phyloP scores from a whole-genome alignment of 2,797 vertebrate genomes.

The Artibeus lituratus region DNA sequence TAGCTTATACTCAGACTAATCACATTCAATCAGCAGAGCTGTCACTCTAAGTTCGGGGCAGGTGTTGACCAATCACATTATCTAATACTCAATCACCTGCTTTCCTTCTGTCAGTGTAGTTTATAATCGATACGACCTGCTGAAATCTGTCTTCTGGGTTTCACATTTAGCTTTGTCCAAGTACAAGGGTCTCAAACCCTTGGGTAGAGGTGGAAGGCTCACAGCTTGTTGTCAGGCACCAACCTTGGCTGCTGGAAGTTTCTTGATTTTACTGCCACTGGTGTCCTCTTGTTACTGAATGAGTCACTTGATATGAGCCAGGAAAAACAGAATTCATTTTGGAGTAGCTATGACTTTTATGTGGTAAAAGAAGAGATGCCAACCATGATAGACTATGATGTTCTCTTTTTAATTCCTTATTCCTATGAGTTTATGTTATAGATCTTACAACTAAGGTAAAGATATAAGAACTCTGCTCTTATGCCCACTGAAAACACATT shows the following conservation, averaged over 20 bases:
- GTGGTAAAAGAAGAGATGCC: not conserved
- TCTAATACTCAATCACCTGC: constrained; percentile 24
- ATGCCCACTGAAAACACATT: not conserved
- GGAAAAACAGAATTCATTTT: not conserved
- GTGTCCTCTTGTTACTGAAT: not conserved
- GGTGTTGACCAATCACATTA: not conserved
- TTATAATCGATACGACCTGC: not conserved
- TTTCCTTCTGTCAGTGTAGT: not conserved
- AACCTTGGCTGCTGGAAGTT: not conserved
- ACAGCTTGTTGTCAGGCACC: not conserved
- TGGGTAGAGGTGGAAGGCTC: not conserved
- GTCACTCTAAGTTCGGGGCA: not conserved
- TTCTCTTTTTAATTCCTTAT: not conserved
- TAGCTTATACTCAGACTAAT: constrained; percentile 14
- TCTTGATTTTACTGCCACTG: not conserved
- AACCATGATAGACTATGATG: not conserved
- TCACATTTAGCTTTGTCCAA: constrained; percentile 20
- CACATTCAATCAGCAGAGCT: constrained; percentile 28
- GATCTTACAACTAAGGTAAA: not conserved
- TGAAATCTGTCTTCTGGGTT: not conserved
- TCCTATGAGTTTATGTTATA: not conserved
- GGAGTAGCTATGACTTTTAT: not conserved
- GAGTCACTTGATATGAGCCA: not conserved
- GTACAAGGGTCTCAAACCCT: not conserved
- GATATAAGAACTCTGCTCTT: not conserved